Conservation (phyloP, 2,888 invertebrate species). For the Polydrusus tereticollis region DNA sequence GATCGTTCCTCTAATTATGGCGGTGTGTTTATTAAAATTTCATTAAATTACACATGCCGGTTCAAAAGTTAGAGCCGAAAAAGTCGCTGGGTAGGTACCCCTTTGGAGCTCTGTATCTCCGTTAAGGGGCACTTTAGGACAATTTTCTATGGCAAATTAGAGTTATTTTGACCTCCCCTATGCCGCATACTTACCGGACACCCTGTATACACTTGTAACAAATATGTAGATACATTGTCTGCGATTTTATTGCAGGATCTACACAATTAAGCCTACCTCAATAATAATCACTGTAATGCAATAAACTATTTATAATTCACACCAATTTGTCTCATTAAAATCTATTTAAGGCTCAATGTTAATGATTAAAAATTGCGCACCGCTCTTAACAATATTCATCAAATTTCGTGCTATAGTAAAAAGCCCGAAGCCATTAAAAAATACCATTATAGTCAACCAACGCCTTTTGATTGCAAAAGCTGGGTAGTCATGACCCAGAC, state of each 20-base stretch:
- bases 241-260: neutral
- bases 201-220: too few species aligned
- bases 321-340: neutral
- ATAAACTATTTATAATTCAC: neutral
- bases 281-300: neutral
- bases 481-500: constrained; percentile 34
- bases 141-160: too few species aligned
- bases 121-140: too few species aligned
- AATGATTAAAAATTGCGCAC: neutral
- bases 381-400: neutral
- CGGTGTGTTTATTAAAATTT: too few species aligned
- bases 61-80: too few species aligned
- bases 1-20: too few species aligned
- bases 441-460: constrained; percentile 7
- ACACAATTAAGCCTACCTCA: neutral
- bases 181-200: too few species aligned
- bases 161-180: too few species aligned
- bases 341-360: neutral
- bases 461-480: constrained; percentile 20
- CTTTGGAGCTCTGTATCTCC: too few species aligned
- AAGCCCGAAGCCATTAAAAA: neutral
- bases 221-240: neutral
- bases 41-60: too few species aligned
- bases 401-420: neutral
- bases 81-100: too few species aligned